A percentile compares a stretch with the other conserved stretches of the same genome.
Evolutionary conservation across 2,888 invertebrate species (phyloP).

Genomic region (Torymus auratus): DNA sequence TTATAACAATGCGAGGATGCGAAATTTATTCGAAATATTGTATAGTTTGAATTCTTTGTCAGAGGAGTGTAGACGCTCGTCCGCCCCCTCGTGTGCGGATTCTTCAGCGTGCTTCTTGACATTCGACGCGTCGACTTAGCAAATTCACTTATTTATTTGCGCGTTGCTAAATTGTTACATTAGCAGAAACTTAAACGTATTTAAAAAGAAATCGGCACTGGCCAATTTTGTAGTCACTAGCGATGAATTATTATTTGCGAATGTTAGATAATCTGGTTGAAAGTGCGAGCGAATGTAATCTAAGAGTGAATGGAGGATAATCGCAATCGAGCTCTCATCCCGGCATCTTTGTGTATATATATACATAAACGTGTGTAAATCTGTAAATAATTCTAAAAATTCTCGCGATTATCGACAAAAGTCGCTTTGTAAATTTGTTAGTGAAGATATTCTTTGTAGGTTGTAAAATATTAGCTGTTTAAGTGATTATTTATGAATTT

Average conservation of each 20-base stretch:
- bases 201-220: slow-evolving; percentile 25
- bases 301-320: background rate
- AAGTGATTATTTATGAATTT: slow-evolving; percentile 46
- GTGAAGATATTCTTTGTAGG: slow-evolving; percentile 3
- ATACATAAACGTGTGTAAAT: slow-evolving; percentile 7
- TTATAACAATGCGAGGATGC: background rate
- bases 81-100: too few species aligned
- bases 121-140: slow-evolving; percentile 24
- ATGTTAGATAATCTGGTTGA: slow-evolving; percentile 8
- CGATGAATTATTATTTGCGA: slow-evolving; percentile 34
- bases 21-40: slow-evolving; percentile 13
- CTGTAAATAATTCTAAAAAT: slow-evolving; percentile 50
- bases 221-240: slow-evolving; percentile 42
- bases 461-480: slow-evolving; percentile 42
- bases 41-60: slow-evolving; percentile 4
- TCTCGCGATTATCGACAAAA: slow-evolving; percentile 14
- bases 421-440: slow-evolving; percentile 50
- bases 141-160: slow-evolving; percentile 52
- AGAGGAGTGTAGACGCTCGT: slow-evolving; percentile 11
- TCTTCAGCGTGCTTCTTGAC: background rate
- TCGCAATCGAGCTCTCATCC: slow-evolving; percentile 30
- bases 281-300: slow-evolving; percentile 4
- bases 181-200: slow-evolving; percentile 44
- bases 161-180: slow-evolving; percentile 41
- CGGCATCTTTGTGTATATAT: slow-evolving; percentile 20